Percentiles rank a stretch among this genome's conserved stretches.
Evolutionary conservation across 2,888 invertebrate genomes (phyloP).

Genomic region (Clitarchus hookeri): DNA sequence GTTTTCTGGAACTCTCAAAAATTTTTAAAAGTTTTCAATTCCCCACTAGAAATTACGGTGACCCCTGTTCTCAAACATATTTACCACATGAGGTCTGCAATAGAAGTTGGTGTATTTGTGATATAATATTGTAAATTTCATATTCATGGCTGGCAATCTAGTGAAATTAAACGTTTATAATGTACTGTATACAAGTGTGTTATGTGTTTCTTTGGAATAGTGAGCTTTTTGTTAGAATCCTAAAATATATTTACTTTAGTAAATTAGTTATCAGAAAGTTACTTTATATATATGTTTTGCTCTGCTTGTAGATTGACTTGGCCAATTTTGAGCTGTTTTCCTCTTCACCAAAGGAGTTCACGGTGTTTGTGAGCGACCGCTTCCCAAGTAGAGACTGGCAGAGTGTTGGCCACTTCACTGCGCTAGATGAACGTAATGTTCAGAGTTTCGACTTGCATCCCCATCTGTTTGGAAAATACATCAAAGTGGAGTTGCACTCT

Average conservation of each 20-base stretch:
- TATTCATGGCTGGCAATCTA: no score
- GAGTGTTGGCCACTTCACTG: conserved; percentile 82
- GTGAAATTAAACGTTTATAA: no score
- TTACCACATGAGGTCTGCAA: no score
- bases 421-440: conserved; percentile 82
- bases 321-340: conserved; percentile 99
- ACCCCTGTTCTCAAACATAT: no score
- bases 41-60: no score
- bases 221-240: not conserved
- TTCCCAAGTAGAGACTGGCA: conserved; percentile 93
- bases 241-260: conserved; percentile 20
- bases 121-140: no score
- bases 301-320: conserved; percentile 70
- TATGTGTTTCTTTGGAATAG: no score
- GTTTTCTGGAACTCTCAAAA: no score
- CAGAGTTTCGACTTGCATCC: conserved; percentile 84
- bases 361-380: conserved; percentile 84
- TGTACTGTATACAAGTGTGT: no score
- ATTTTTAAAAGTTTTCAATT: no score
- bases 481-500: conserved; percentile 75
- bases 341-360: conserved; percentile 91
- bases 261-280: not conserved
- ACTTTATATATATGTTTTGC: not conserved
- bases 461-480: conserved; percentile 51
- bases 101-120: no score